A percentile compares a stretch with the other conserved stretches of the same genome.
Conservation (phyloP, 1,140 invertebrate genomes). For the Atta texana region DNA sequence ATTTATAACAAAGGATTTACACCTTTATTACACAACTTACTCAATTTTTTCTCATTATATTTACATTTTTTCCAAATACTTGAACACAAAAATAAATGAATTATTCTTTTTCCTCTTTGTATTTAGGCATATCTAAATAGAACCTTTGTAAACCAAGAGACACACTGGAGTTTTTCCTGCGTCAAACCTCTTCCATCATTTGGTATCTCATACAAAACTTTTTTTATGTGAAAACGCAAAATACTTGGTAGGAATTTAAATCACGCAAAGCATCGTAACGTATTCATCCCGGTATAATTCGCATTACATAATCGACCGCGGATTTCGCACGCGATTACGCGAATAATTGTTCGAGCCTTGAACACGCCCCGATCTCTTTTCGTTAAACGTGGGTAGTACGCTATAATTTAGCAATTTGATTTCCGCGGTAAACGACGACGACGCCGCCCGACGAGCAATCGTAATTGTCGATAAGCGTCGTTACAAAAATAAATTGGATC, state of each 20-base stretch:
- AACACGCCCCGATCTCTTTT: conserved; percentile 42
- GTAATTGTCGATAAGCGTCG: conserved; percentile 43
- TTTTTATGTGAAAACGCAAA: conserved; percentile 17
- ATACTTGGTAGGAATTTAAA: background rate
- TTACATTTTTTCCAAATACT: background rate
- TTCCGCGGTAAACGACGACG: conserved; percentile 27
- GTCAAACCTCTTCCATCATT: background rate
- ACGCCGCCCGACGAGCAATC: background rate
- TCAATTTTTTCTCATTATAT: background rate
- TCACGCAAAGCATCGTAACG: background rate
- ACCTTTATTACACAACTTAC: background rate
- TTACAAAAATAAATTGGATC: conserved; percentile 46
- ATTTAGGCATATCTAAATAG: background rate
- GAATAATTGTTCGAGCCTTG: conserved; percentile 56
- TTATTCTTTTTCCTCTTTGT: background rate
- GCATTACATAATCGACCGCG: conserved; percentile 35
- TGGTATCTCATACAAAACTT: conserved; percentile 6
- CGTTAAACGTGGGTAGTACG: conserved; percentile 40
- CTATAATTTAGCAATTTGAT: conserved; percentile 45
- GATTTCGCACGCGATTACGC: conserved; percentile 68
- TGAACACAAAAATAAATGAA: background rate
- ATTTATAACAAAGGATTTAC: conserved; percentile 9
- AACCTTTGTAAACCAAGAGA: no score
- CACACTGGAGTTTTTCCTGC: background rate
- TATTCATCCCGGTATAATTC: background rate